A percentile compares a stretch with the other conserved stretches of the same genome.
Evolutionary conservation across 2,113 vertebrate genomes (phyloP).

Genomic region (Hiodon tergisus): DNA sequence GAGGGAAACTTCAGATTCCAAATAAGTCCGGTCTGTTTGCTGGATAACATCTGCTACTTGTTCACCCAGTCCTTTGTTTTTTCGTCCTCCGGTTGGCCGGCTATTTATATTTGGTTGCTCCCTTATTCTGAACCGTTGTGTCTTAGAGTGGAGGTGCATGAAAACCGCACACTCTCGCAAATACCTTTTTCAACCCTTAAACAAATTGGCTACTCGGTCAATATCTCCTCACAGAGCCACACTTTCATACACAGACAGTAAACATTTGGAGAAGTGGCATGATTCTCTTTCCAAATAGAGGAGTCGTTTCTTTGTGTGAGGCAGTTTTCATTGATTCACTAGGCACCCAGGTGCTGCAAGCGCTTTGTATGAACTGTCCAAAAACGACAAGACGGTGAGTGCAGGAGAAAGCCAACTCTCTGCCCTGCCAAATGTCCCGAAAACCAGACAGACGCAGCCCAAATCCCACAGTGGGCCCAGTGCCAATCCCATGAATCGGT

Average conservation of each 20-base stretch:
- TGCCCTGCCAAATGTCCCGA: not conserved
- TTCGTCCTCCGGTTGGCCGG: slow-evolving; percentile 42
- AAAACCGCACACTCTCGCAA: not conserved
- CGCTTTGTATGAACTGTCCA: not conserved
- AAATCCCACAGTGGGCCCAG: slow-evolving; percentile 4
- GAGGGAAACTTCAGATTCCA: slow-evolving; percentile 40
- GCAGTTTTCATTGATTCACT: not conserved
- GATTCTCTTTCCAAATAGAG: not conserved
- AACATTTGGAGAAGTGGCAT: slow-evolving; percentile 45
- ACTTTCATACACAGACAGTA: slow-evolving; percentile 32
- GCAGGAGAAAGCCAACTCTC: not conserved
- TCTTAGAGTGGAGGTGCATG: slow-evolving; percentile 9
- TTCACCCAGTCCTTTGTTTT: slow-evolving; percentile 51
- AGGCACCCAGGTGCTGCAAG: not conserved
- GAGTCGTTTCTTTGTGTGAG: not conserved
- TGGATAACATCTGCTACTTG: slow-evolving; percentile 61
- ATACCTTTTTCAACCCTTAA: not conserved
- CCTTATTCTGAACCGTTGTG: slow-evolving; percentile 27
- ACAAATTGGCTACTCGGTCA: slow-evolving; percentile 39
- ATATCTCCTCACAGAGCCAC: slow-evolving; percentile 33
- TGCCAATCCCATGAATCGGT: slow-evolving; percentile 33
- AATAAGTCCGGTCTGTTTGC: slow-evolving; percentile 38
- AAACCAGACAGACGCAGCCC: slow-evolving; percentile 7
- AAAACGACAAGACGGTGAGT: not conserved
- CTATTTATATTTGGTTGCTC: slow-evolving; percentile 34